Evolutionary conservation across 2,888 invertebrate genomes (phyloP).

Genomic region (Plebejus argus): DNA sequence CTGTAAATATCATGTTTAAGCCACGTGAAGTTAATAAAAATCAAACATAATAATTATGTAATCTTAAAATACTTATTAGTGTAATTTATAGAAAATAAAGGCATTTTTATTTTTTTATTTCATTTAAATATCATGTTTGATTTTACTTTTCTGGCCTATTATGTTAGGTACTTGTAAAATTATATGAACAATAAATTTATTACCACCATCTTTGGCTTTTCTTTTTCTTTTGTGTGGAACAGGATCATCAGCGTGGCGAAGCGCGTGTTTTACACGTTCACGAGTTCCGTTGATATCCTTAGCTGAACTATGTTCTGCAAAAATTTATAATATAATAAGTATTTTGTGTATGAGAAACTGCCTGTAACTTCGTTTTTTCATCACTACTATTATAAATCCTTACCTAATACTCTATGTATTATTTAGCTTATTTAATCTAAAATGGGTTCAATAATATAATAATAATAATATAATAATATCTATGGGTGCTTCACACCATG

Average conservation of each 20-base stretch:
- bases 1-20: background rate
- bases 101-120: too few species aligned
- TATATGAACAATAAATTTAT: slow-evolving; percentile 30
- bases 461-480: too few species aligned
- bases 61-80: too few species aligned
- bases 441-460: too few species aligned
- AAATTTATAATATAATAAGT: background rate
- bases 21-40: too few species aligned
- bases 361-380: too few species aligned
- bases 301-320: slow-evolving; percentile 48
- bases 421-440: too few species aligned
- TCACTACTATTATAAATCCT: too few species aligned
- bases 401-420: too few species aligned
- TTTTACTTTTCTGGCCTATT: background rate
- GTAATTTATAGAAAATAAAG: too few species aligned
- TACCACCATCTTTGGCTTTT: slow-evolving; percentile 61
- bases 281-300: slow-evolving; percentile 82
- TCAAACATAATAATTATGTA: too few species aligned
- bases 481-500: too few species aligned
- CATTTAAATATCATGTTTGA: background rate
- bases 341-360: background rate
- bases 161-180: slow-evolving; percentile 39
- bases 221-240: slow-evolving; percentile 83
- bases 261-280: slow-evolving; percentile 88
- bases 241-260: slow-evolving; percentile 87